Conservation (phyloP, 2,797 vertebrate species). For the Margarornis squamiger region DNA sequence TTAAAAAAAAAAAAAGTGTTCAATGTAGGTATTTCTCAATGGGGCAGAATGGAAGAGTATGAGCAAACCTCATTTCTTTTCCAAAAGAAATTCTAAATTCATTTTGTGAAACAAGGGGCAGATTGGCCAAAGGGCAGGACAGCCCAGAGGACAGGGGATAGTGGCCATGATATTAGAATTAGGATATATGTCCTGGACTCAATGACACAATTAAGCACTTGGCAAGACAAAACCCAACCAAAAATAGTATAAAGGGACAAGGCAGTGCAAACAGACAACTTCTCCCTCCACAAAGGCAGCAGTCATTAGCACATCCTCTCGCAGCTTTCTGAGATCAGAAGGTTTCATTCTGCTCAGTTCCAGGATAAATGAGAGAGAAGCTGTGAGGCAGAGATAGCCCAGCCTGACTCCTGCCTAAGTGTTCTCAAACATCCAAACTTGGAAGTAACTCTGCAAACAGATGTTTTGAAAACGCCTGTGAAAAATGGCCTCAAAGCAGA, state of each 20-base stretch:
- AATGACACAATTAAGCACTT: background rate
- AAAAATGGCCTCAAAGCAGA: background rate
- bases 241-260: background rate
- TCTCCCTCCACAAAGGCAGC: background rate
- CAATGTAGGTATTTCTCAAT: background rate
- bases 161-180: background rate
- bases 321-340: background rate
- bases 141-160: background rate
- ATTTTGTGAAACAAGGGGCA: background rate
- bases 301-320: background rate
- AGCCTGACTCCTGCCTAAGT: background rate
- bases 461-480: background rate
- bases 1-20: background rate
- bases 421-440: background rate
- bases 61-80: background rate
- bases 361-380: background rate
- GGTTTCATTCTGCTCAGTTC: background rate
- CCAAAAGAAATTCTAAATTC: background rate
- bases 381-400: background rate
- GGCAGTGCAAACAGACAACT: background rate
- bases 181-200: background rate
- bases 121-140: background rate
- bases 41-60: background rate
- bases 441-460: background rate
- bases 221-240: background rate